Base-by-base conservation (phyloP, 2,888 invertebrate genomes). In the Rhorus exstirpatorius region DNA sequence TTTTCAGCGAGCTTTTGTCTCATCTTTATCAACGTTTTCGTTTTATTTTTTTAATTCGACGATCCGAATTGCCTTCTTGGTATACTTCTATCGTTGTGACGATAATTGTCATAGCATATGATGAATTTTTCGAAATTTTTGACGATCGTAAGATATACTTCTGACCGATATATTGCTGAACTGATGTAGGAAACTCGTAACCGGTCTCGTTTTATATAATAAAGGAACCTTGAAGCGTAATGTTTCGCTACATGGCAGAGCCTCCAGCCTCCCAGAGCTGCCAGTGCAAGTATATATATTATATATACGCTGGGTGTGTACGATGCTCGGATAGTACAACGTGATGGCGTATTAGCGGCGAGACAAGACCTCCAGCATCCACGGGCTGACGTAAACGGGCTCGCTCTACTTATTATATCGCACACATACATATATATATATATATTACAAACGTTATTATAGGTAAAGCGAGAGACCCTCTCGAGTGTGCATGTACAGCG, bases 361-460 rank as follows among this genome's bases (percentile, higher is more conserved):
- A 26, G 58, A 19, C 53, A 63, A 71, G 17, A 46, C 53, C 46
- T 0, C 24, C n/a, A n/a, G n/a, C n/a, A n/a, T n/a, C 19, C 49
- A 7, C 31, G 26, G 72, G 67, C 53, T 55, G 58, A 67, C 77
- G 51, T 53, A 60, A 77, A 77, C 67, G 60, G 58, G 61, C 53
- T 68, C 14, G 58, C 46, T 77, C 67, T 61, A 72, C 81, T 72
- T 53, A 49, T 68, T n/a, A 68, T 55, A 38, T 68, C 31, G 67
- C 68, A 41, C 3, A 21, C 21, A 61, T 61, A 58, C 19, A n/a
- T n/a, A 44, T 19, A 8, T 21, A 21, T 44, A 63, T 63, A 44
- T 44, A 35, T 31, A 41, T 35, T 51, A 19, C 19, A 53, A 81
- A 77, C 72, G 44, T 81, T 77, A 77, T 81, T 77, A 68, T 67